Evolutionary conservation across 2,113 vertebrate species (phyloP).

Genomic region (Marcusenius ussheri): DNA sequence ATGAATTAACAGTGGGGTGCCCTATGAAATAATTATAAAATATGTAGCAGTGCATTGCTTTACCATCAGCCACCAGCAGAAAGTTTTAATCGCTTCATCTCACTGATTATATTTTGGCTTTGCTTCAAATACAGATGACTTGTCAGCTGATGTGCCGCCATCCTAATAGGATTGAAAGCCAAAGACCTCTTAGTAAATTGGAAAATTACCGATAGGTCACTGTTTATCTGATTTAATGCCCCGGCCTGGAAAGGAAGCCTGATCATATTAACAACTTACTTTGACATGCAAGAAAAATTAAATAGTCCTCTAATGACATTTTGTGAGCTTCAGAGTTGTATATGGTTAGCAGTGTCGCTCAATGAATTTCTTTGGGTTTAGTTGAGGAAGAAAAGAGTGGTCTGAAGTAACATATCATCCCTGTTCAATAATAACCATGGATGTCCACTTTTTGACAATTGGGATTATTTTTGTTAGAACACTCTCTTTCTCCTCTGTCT

Average conservation of each 20-base stretch:
- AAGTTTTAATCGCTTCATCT: constrained; percentile 4
- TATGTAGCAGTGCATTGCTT: not conserved
- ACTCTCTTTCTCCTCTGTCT: not conserved
- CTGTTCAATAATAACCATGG: not conserved
- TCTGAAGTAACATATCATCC: not conserved
- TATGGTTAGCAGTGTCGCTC: not conserved
- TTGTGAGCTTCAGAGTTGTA: not conserved
- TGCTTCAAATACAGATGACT: not conserved
- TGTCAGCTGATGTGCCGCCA: not conserved
- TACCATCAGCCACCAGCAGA: not conserved
- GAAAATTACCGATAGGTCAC: constrained; percentile 12
- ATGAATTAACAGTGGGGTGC: not conserved
- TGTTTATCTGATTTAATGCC: constrained; percentile 13
- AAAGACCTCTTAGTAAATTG: constrained; percentile 8
- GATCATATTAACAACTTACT: constrained; percentile 10
- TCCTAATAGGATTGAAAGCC: constrained; percentile 4
- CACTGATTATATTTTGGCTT: not conserved
- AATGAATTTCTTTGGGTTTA: not conserved
- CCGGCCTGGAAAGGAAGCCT: not conserved
- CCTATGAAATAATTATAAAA: not conserved
- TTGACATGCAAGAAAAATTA: not conserved
- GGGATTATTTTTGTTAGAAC: not conserved
- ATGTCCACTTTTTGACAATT: not conserved
- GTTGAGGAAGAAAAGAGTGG: too few relatives aligned
- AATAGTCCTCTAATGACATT: not conserved